phyloP scores from a whole-genome alignment of 2,113 vertebrate genomes.

The Takifugu flavidus region DNA sequence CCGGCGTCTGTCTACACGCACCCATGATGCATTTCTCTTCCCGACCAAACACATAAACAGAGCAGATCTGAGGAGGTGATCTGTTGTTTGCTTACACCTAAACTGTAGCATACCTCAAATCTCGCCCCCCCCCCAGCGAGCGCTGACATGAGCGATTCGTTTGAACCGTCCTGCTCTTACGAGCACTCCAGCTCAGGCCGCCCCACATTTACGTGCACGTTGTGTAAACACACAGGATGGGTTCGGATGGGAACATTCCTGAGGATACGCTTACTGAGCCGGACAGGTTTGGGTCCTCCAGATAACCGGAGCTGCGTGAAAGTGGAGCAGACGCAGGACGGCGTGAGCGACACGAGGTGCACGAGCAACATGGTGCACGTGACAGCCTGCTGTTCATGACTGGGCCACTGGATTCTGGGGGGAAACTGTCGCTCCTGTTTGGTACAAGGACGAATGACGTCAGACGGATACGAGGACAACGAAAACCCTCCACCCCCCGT shows the following conservation, averaged over 20 bases:
- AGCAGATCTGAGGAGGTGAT: constrained; percentile 16
- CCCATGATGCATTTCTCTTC: background rate
- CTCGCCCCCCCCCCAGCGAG: constrained; percentile 27
- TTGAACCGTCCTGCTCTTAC: constrained; percentile 19
- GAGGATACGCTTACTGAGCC: background rate
- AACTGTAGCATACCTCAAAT: constrained; percentile 38
- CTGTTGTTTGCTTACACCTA: constrained; percentile 37
- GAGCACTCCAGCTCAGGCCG: constrained; percentile 27
- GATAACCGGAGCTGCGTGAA: constrained; percentile 16
- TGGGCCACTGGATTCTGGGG: background rate
- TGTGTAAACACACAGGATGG: constrained; percentile 37
- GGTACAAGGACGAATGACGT: too few relatives aligned
- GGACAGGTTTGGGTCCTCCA: background rate
- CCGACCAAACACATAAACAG: constrained; percentile 15
- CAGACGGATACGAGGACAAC: too few relatives aligned
- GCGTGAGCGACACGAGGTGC: constrained; percentile 16
- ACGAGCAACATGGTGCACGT: constrained; percentile 8
- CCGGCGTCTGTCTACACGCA: constrained; percentile 6
- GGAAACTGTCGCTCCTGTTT: too few relatives aligned
- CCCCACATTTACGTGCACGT: constrained; percentile 37
- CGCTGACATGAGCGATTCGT: constrained; percentile 43
- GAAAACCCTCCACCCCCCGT: too few relatives aligned
- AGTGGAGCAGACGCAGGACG: constrained; percentile 20
- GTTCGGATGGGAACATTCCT: constrained; percentile 31
- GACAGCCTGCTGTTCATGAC: background rate